phyloP scores from a whole-genome alignment of 2,113 vertebrate species.

The Calonectris borealis region DNA sequence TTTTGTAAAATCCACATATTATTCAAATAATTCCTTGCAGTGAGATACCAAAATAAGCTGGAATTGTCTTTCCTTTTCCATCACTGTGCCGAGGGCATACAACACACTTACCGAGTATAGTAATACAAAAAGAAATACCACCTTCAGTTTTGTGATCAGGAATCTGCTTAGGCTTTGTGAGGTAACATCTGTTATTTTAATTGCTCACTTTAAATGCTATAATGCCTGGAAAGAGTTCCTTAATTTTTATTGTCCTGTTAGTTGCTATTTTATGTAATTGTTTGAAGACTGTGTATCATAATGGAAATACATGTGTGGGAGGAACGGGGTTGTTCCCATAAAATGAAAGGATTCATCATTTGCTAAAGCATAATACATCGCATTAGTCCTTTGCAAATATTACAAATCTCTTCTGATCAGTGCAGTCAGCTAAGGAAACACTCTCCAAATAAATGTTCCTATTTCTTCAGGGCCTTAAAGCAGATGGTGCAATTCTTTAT shows the following conservation, averaged over 20 bases:
- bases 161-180: slow-evolving; percentile 13
- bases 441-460: not conserved
- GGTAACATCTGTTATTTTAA: slow-evolving; percentile 47
- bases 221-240: slow-evolving; percentile 41
- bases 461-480: not conserved
- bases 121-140: not conserved
- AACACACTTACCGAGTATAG: rapidly evolving
- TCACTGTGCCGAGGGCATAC: not conserved
- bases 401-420: not conserved
- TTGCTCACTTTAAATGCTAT: slow-evolving; percentile 1
- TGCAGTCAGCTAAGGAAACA: not conserved
- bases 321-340: not conserved
- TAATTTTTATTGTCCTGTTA: slow-evolving; percentile 50
- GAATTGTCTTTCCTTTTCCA: not conserved
- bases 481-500: slow-evolving; percentile 41
- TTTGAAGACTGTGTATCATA: not conserved
- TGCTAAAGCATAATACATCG: not conserved
- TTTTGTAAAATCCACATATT: not conserved
- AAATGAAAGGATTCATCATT: slow-evolving; percentile 7
- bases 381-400: not conserved
- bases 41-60: not conserved
- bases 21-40: not conserved
- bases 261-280: slow-evolving; percentile 23
- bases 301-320: not conserved
- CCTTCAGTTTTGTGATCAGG: not conserved